Conservation (phyloP, 2,888 invertebrate genomes). For the Melieria crassipennis region DNA sequence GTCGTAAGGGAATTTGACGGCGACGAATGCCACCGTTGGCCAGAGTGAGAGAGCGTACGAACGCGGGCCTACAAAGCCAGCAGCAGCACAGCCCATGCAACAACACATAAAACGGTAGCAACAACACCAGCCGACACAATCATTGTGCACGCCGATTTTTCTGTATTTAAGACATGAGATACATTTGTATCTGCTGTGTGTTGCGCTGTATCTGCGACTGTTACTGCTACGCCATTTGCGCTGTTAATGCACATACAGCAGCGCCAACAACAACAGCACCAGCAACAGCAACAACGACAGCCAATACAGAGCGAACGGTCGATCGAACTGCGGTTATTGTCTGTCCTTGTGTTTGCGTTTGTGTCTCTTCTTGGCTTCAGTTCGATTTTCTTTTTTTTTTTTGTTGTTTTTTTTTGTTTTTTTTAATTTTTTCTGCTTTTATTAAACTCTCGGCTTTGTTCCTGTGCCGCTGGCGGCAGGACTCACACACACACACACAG, state of each 20-base stretch:
- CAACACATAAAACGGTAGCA: conserved; percentile 44
- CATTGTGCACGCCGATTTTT: conserved; percentile 32
- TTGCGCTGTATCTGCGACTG: conserved; percentile 56
- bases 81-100: conserved; percentile 35
- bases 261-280: background rate
- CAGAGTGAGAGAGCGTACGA: too few relatives aligned
- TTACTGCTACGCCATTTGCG: conserved; percentile 32
- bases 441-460: background rate
- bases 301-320: conserved; percentile 5
- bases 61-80: too few relatives aligned
- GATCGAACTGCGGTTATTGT: background rate
- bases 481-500: background rate
- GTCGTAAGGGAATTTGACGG: too few relatives aligned
- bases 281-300: background rate
- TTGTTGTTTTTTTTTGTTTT: background rate
- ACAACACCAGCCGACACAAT: conserved; percentile 33
- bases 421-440: background rate
- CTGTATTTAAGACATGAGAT: conserved; percentile 41
- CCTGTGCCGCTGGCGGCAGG: background rate
- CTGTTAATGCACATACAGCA: background rate
- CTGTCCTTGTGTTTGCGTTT: background rate
- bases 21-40: too few relatives aligned
- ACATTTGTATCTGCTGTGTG: conserved; percentile 63
- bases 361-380: background rate
- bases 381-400: background rate